Evolutionary conservation across 2,797 vertebrate genomes (phyloP), one percentile per base, ranked within the genome.

Genomic region (Girardinus metallicus): DNA sequence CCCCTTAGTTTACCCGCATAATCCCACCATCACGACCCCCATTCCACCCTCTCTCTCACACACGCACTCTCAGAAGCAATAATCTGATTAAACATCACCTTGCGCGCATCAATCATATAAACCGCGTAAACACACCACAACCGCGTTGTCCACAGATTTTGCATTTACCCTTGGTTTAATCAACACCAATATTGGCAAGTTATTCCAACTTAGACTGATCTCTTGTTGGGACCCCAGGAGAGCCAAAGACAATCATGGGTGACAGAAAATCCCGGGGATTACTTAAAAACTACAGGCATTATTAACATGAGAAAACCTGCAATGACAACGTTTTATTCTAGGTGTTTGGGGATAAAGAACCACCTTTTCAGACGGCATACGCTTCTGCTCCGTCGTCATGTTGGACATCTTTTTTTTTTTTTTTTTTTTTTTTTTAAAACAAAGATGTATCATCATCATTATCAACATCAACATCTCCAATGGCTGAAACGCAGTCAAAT

Each of bases 21-120:
- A 76, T 85, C 83, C 83, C 85, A 80, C 80, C 76, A 60, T 72
- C 36, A 3, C 47, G 15, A 47, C 29, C 81, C 13, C 60, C 75
- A 44, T 34, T 60, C 62, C 51, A 66, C 62, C 15, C 68, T 31
- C 49, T 29, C 41, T 31, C 16, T 1, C 66, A 8, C 87, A 71
- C 73, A 26, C 43, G 18, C 79, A 57, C 62, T 21, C 80, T n/a
- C 44, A n/a, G 29, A 72, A 73, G 43, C 74, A 77, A 76, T 91
- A 88, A 93, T 90, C 86, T 89, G 79, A 92, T 92, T 92, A 91
- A 88, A 93, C 85, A 83, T 83, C 89, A 86, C 83, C 84, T 90
- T 83, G 16, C 55, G 81, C 53, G 26, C 84, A 76, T 73, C 76
- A 79, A 86, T 82, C 57, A 80, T 75, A 62, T 73, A 74, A 47